These are phyloP conservation scores for Morphnarchus princeps DNA, from an alignment of 2,113 vertebrate species.

Conservation along the genomic window DNA sequence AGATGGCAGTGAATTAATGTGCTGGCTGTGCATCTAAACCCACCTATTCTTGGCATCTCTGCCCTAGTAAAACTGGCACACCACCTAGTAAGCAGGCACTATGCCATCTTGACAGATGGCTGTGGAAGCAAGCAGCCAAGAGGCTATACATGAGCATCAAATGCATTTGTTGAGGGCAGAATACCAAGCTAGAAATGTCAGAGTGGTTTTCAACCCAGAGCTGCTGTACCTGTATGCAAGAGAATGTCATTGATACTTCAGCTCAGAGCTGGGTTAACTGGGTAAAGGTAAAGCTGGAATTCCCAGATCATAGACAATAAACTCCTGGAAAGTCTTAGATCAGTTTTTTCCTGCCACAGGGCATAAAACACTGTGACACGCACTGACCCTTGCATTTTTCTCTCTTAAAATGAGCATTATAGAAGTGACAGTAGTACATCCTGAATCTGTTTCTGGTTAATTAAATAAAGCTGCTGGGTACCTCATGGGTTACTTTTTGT, in stretches of 20 bases:
- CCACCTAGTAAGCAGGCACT: neutral
- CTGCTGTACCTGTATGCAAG: neutral
- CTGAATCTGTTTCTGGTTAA: neutral
- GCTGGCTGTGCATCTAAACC: neutral
- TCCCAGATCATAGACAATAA: neutral
- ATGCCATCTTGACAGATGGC: slow-evolving; percentile 55
- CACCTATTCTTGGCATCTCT: slow-evolving; percentile 15
- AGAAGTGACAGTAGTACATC: neutral
- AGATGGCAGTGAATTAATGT: neutral
- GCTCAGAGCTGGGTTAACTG: neutral
- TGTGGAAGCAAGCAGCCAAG: slow-evolving; percentile 24
- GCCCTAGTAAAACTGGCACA: slow-evolving; percentile 15
- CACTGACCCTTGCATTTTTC: neutral
- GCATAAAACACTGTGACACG: neutral
- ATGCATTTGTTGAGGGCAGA: slow-evolving; percentile 36
- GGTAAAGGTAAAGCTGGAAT: neutral
- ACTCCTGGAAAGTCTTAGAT: neutral
- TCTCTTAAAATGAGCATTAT: neutral
- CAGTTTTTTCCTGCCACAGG: neutral
- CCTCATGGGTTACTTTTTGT: neutral
- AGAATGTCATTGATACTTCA: neutral
- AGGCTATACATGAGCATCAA: slow-evolving; percentile 21
- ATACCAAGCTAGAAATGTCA: slow-evolving; percentile 3
- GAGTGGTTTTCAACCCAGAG: neutral
- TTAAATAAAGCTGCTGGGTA: neutral